Percentiles rank a stretch among this genome's conserved stretches.
These are phyloP conservation scores for Todiramphus chloris DNA, from an alignment of 2,113 vertebrate species.

Conservation along the genomic window DNA sequence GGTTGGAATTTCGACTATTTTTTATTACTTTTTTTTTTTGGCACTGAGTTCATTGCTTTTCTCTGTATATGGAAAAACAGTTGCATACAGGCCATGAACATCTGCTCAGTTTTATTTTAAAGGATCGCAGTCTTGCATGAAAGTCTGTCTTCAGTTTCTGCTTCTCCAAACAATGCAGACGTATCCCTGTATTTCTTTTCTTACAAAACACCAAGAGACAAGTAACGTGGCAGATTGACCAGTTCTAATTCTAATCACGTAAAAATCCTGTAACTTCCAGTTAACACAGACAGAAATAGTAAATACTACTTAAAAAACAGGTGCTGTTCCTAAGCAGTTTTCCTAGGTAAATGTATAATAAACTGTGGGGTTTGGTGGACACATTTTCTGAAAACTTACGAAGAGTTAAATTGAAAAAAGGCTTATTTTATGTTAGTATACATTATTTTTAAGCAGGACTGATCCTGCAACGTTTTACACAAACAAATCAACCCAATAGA, in stretches of 20 bases:
- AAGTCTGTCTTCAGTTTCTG: not conserved
- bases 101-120: not conserved
- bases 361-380: not conserved
- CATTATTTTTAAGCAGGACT: not conserved
- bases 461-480: not conserved
- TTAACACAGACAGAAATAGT: not conserved
- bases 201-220: not conserved
- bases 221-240: not conserved
- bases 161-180: not conserved
- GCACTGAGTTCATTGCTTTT: not conserved
- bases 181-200: not conserved
- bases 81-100: slow-evolving; percentile 5
- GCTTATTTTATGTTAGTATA: not conserved
- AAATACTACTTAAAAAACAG: not conserved
- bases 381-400: not conserved
- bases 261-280: not conserved
- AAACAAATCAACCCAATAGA: not conserved
- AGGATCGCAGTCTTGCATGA: not conserved
- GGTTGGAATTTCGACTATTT: not conserved
- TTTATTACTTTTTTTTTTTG: not conserved
- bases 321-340: not conserved
- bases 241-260: not conserved
- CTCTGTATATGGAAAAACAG: slow-evolving; percentile 3
- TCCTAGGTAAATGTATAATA: not conserved
- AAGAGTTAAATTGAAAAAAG: not conserved